Conservation (phyloP, 2,113 vertebrate species). For the Megaleporinus macrocephalus region DNA sequence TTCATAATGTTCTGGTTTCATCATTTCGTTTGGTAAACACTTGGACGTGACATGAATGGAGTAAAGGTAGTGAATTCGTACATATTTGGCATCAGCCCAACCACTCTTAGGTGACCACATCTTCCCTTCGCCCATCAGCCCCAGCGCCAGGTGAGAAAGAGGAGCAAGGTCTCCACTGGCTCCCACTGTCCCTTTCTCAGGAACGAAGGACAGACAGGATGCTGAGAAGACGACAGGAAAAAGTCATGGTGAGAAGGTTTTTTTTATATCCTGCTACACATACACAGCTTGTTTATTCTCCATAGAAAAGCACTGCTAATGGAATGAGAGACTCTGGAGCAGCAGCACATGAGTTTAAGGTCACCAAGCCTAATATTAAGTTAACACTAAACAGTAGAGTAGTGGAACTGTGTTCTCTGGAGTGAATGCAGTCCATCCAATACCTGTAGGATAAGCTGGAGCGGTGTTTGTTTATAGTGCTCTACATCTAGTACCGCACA, state of each 20-base stretch:
- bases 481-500: no score
- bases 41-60: not conserved
- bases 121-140: conserved; percentile 96
- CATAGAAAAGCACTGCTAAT: no score
- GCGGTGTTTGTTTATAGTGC: no score
- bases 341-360: no score
- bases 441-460: not conserved
- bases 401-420: not conserved
- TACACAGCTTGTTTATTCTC: no score
- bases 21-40: conserved; percentile 10
- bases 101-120: conserved; percentile 99
- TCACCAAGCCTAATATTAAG: no score
- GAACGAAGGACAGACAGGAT: conserved; percentile 94
- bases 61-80: conserved; percentile 70
- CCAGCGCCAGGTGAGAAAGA: conserved; percentile 93
- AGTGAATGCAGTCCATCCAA: not conserved
- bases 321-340: no score
- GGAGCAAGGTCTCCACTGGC: conserved; percentile 97
- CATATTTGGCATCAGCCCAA: conserved; percentile 99
- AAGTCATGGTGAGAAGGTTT: no score
- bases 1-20: conserved; percentile 5
- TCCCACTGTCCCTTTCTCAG: conserved; percentile 96
- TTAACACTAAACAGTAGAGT: not conserved
- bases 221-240: conserved; percentile 70
- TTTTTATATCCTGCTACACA: no score